Percentiles rank a stretch among this genome's conserved stretches.
phyloP scores from a whole-genome alignment of 1,140 invertebrate genomes.

The Brachionus rotundiformis region DNA sequence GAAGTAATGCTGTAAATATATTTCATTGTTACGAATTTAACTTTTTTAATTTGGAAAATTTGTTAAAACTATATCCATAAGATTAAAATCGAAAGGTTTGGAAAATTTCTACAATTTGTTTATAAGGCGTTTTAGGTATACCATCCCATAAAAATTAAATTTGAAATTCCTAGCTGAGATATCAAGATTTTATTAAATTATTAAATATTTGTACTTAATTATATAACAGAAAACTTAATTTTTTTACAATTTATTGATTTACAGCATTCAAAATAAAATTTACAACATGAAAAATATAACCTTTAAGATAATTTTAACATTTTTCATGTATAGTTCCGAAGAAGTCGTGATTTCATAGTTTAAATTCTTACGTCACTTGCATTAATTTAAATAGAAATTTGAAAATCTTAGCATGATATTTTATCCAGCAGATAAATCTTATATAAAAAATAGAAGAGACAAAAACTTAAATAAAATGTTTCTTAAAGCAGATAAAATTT shows the following conservation, averaged over 20 bases:
- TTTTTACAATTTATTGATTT: neutral
- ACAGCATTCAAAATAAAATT: neutral
- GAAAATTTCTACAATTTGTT: no score
- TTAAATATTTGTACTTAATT: neutral
- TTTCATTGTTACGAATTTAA: neutral
- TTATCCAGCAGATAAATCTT: neutral
- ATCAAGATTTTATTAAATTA: neutral
- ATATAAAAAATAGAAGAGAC: neutral
- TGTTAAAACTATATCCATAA: no score
- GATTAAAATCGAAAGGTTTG: no score
- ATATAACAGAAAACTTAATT: neutral
- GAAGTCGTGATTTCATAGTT: neutral
- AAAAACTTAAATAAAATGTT: neutral
- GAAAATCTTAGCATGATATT: slow-evolving; percentile 7
- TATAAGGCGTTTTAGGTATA: no score
- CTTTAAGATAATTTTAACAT: slow-evolving; percentile 11
- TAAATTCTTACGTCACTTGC: neutral
- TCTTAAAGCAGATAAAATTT: slow-evolving; percentile 28
- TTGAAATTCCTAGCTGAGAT: neutral
- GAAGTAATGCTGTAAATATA: neutral
- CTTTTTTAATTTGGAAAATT: no score
- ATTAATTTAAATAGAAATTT: neutral
- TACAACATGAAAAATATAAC: neutral
- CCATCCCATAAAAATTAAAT: neutral
- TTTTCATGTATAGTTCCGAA: neutral